phyloP scores from a whole-genome alignment of 2,888 invertebrate species.

The Pollenia amentaria region DNA sequence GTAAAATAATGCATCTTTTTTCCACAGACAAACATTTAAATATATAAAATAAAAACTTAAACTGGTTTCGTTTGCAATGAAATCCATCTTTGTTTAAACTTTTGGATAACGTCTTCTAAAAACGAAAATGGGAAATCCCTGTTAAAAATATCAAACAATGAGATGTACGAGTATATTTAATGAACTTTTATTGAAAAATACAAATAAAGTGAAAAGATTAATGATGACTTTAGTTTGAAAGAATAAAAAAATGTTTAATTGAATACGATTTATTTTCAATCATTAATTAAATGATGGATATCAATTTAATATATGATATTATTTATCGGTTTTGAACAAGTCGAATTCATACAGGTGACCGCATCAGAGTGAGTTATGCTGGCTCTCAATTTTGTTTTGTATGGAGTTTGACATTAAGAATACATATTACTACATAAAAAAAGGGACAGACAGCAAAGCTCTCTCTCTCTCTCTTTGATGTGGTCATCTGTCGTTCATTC shows the following conservation, averaged over 20 bases:
- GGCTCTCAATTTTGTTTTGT: too few relatives aligned
- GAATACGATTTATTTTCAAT: neutral
- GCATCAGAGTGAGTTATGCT: too few relatives aligned
- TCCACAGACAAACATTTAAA: neutral
- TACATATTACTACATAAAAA: too few relatives aligned
- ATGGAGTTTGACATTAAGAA: too few relatives aligned
- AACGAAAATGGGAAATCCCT: conserved; percentile 13
- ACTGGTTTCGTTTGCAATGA: conserved; percentile 46
- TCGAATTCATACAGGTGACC: too few relatives aligned
- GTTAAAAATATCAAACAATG: neutral
- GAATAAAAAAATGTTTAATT: neutral
- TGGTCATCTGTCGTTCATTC: too few relatives aligned
- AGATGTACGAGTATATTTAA: neutral
- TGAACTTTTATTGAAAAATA: neutral
- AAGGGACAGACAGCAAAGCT: too few relatives aligned
- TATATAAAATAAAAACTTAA: conserved; percentile 2
- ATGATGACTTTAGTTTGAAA: neutral
- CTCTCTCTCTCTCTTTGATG: too few relatives aligned
- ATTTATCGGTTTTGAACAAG: too few relatives aligned
- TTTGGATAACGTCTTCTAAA: conserved; percentile 25
- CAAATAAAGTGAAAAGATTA: conserved; percentile 15
- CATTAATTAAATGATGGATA: neutral
- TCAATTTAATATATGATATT: neutral
- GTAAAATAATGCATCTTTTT: neutral
- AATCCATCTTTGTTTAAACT: conserved; percentile 19